These are phyloP conservation scores for Urechis unicinctus DNA, from an alignment of 2,888 invertebrate genomes.

Conservation along the genomic window DNA sequence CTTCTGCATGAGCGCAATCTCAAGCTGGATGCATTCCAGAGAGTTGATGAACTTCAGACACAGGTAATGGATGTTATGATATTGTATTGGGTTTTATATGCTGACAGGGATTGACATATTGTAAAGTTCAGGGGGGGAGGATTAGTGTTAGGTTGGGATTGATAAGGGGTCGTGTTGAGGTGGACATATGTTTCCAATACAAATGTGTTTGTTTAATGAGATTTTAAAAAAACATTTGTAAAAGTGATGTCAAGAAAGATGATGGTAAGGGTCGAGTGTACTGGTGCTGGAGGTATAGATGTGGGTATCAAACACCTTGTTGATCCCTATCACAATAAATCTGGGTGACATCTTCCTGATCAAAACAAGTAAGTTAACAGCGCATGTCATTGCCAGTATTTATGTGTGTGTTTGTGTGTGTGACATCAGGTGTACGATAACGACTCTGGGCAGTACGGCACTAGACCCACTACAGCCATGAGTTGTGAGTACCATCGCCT, in stretches of 20 bases:
- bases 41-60: conserved; percentile 45
- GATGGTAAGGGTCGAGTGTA: no score
- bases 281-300: no score
- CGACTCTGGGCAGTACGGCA: conserved; percentile 22
- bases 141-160: no score
- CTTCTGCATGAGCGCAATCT: conserved; percentile 39
- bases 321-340: neutral
- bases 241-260: no score
- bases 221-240: no score
- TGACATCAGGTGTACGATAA: conserved; percentile 37
- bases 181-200: no score
- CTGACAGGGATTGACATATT: no score
- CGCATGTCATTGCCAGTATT: neutral
- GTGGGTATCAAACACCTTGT: neutral
- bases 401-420: conserved; percentile 1
- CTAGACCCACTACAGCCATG: conserved; percentile 12
- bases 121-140: no score
- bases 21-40: conserved; percentile 47
- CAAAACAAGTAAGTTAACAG: neutral
- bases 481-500: conserved; percentile 13
- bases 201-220: no score
- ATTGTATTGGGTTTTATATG: no score
- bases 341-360: neutral
- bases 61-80: no score
- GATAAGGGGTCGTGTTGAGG: no score